Base-by-base conservation (phyloP, 2,113 vertebrate species). In the Tursiops truncatus region DNA sequence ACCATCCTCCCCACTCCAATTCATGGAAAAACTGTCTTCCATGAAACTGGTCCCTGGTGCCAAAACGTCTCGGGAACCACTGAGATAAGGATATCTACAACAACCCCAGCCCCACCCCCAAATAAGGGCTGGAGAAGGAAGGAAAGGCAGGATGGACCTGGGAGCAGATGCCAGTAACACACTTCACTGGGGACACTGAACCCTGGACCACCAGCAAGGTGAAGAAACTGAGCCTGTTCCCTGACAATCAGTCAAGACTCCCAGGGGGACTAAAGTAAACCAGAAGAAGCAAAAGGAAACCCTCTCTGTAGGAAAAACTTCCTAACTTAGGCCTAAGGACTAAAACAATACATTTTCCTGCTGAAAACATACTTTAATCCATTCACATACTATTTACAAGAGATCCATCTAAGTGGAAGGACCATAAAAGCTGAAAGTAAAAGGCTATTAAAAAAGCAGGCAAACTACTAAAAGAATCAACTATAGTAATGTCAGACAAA, bases 381-480 rank as follows among this genome's bases (percentile, higher is more conserved):
- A 77, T 41, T 62, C 17, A 53, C 12, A 88, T 47, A 79, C 17
- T 58, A 65, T n/a, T 81, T 74, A 65, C 11, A 71, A 58, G 82
- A 96, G 68, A 70, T 56, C 47, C n/a, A 86, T 17, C 23, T 81
- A 67, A 87, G 73, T 10, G 9, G 23, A 88, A 80, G 53, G 14
- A 82, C 14, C 14, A 62, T 76, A 79, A 97, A 94, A 71, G 36
- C 63, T 50, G 50, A 65, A 94, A 94, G 36, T 44, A 53, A 81
- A 94, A 81, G 28, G 5, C 44, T 71, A 28, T 38, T 87, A 74
- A 81, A 89, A 1, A 4, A 73, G 44, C 10, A 83, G 60, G 47
- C 36, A 89, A 93, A 91, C 36, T 82, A 21, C 31, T 73, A 33
- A 92, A 71, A 68, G 68, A 95, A 53, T 73, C 86, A 89, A 81